These are phyloP conservation scores for Pipra filicauda DNA, from an alignment of 2,113 vertebrate species.

Conservation along the genomic window DNA sequence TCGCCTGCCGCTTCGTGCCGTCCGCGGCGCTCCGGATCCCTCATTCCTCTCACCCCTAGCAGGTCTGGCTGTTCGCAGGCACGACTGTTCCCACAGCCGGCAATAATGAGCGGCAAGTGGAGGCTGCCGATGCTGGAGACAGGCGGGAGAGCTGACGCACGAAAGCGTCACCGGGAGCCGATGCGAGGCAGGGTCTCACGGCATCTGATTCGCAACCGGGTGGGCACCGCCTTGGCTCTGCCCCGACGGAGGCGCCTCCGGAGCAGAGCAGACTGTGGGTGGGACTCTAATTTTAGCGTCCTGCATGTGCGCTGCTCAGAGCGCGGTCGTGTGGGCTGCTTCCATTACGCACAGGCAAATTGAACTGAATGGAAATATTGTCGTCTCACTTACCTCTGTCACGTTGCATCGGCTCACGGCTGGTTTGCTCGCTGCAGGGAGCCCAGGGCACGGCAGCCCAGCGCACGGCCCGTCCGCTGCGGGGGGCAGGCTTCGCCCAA, in stretches of 20 bases:
- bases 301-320: background rate
- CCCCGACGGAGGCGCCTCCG: background rate
- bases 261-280: background rate
- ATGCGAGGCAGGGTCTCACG: background rate
- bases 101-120: background rate
- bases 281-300: conserved; percentile 23
- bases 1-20: accelerated
- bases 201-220: background rate
- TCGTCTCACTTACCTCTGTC: conserved; percentile 11
- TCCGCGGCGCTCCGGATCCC: accelerated
- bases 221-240: background rate
- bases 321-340: background rate
- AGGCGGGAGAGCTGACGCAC: background rate
- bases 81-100: background rate
- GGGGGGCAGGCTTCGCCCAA: background rate
- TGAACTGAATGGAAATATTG: conserved; percentile 51
- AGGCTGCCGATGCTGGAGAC: background rate
- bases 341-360: conserved; percentile 55
- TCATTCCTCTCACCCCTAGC: accelerated
- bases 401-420: background rate
- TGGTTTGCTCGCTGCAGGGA: background rate
- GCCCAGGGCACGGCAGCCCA: background rate
- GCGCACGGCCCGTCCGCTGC: background rate
- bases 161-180: background rate
- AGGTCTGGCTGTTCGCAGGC: accelerated